phyloP scores from a whole-genome alignment of 1,140 invertebrate species.

The Lineus longissimus region DNA sequence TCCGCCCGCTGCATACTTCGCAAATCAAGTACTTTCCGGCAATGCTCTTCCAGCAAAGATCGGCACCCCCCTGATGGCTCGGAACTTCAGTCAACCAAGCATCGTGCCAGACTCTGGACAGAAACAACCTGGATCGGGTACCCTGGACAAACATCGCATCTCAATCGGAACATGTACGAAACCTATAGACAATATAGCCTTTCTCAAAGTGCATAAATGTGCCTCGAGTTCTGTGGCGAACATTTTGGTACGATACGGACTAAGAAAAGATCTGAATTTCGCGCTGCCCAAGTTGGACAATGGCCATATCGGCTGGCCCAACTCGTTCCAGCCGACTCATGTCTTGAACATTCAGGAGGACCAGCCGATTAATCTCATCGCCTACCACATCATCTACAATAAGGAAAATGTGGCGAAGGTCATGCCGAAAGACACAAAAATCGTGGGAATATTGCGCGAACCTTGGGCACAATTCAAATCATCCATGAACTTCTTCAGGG shows the following conservation, averaged over 20 bases:
- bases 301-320: background rate
- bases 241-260: background rate
- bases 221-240: background rate
- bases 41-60: too few relatives aligned
- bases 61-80: too few relatives aligned
- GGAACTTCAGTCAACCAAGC: too few relatives aligned
- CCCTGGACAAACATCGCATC: too few relatives aligned
- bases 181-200: background rate
- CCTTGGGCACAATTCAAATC: slow-evolving; percentile 23
- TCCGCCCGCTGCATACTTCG: too few relatives aligned
- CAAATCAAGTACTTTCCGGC: too few relatives aligned
- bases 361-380: slow-evolving; percentile 8
- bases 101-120: too few relatives aligned
- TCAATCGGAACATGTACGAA: background rate
- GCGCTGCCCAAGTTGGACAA: background rate
- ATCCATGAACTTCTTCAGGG: slow-evolving; percentile 10
- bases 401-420: background rate
- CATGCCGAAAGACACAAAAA: slow-evolving; percentile 17
- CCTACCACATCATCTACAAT: slow-evolving; percentile 16
- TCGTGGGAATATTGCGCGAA: slow-evolving; percentile 17
- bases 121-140: too few relatives aligned
- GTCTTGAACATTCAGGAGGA: background rate
- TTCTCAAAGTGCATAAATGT: slow-evolving; percentile 1
- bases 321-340: background rate
- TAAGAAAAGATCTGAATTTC: background rate